Evolutionary conservation across 1,140 invertebrate species (phyloP).

Genomic region (Trichonephila clavipes): DNA sequence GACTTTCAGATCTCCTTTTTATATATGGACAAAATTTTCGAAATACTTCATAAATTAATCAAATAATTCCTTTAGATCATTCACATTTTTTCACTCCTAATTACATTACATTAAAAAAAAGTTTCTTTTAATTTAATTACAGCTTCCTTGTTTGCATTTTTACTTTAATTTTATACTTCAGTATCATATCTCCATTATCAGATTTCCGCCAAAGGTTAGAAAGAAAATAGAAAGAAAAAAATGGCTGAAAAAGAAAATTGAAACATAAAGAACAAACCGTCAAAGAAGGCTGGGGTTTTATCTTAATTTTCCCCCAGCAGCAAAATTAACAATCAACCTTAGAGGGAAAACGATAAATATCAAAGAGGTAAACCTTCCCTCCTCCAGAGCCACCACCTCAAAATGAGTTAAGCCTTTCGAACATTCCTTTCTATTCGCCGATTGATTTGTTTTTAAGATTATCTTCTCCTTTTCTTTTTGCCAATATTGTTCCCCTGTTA

Average conservation of each 20-base stretch:
- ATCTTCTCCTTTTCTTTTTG: not conserved
- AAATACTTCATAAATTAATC: too few species aligned
- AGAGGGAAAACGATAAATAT: not conserved
- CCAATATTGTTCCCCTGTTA: not conserved
- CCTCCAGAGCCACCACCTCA: not conserved
- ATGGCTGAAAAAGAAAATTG: not conserved
- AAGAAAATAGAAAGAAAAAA: not conserved
- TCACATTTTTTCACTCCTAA: not conserved
- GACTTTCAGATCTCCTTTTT: too few species aligned
- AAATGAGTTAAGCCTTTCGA: conserved; percentile 18
- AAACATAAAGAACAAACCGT: not conserved
- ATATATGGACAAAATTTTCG: too few species aligned
- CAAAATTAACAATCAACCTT: not conserved
- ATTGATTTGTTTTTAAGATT: conserved; percentile 19
- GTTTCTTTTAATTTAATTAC: not conserved
- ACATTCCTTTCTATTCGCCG: not conserved
- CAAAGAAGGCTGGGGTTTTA: not conserved
- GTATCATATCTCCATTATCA: not conserved
- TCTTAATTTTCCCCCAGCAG: not conserved
- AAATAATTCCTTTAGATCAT: not conserved
- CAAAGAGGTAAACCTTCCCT: not conserved
- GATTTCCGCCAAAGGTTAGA: not conserved
- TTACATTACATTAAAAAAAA: not conserved
- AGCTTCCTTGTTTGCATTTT: not conserved
- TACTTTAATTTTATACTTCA: not conserved